Base-by-base conservation (phyloP, 2,888 invertebrate species). In the Mythimna ferrago region DNA sequence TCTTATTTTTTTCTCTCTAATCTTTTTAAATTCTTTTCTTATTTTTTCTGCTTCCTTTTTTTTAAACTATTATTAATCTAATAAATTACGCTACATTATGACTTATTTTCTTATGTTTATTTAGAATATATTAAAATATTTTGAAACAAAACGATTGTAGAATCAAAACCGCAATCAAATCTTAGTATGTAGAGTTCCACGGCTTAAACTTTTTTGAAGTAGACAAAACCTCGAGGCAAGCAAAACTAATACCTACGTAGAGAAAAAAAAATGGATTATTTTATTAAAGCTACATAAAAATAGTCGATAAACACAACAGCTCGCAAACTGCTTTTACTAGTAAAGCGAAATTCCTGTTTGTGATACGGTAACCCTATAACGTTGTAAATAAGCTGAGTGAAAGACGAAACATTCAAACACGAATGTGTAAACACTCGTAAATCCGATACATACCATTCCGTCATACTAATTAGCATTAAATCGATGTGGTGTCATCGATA, bases 351-450 rank as follows among this genome's bases (percentile, higher is more conserved):
- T 67, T 65, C 44, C 71, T 67, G 57, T 81, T 67, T 48, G 56
- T 71, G 77, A 71, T 71, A 81, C 14, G 11, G 16, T 53, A 64
- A 60, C 56, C n/a, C 1, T 62, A 26, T 41, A 56, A 0, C 44
- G 6, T 21, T 41, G 53, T 54, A 62, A 68, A n/a, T 51, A 51
- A 67, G 32, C 48, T 73, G 26, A 66, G 58, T 54, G 57, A 58
- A 74, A 68, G 73, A 79, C 64, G 53, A 53, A 69, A 76, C 81
- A 70, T 53, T 64, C 60, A 69, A 51, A 81, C 72, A 78, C 44
- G 62, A 67, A 71, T 32, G 5, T n/a, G 0, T 35, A 26, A 53
- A 44, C 65, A 67, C 60, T 66, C 41, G 11, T 63, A 54, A 64
- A 71, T 60, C 70, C 56, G 41, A 63, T 64, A 44, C 61, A 35